Evolutionary conservation across 2,797 vertebrate genomes (phyloP).

Genomic region (Characodon lateralis): DNA sequence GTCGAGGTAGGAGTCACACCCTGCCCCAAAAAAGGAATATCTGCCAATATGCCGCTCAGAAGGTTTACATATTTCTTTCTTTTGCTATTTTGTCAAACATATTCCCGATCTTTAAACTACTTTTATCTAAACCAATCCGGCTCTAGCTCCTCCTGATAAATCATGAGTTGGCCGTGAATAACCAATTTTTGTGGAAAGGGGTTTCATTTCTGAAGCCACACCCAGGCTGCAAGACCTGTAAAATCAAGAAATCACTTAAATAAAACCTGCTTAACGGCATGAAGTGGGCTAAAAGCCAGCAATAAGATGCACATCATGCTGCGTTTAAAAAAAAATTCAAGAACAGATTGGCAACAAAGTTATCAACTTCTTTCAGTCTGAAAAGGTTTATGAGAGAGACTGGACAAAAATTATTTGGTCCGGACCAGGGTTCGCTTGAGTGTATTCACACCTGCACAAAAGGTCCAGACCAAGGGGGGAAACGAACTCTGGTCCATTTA

Average conservation of each 20-base stretch:
- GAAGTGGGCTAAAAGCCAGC: neutral
- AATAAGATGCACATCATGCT: too few relatives aligned
- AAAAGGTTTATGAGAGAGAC: too few relatives aligned
- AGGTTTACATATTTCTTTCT: neutral
- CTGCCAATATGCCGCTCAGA: neutral
- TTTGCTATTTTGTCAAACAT: neutral
- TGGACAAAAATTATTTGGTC: neutral
- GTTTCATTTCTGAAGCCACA: neutral
- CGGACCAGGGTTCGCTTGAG: too few relatives aligned
- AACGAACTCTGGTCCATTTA: too few relatives aligned
- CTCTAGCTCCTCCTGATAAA: neutral
- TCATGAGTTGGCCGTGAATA: neutral
- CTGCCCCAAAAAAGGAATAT: too few relatives aligned
- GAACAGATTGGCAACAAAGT: neutral
- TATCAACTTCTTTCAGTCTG: neutral
- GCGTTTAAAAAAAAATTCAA: neutral
- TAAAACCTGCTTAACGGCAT: neutral
- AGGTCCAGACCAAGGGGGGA: too few relatives aligned
- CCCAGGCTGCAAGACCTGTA: neutral
- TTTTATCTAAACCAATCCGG: neutral
- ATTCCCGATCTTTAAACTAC: neutral
- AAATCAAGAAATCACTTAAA: neutral
- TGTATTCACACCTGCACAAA: too few relatives aligned
- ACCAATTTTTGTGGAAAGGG: neutral
- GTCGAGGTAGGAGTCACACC: conserved; percentile 78